Conservation (phyloP, 2,888 invertebrate genomes). For the Rhaphigaster nebulosa region DNA sequence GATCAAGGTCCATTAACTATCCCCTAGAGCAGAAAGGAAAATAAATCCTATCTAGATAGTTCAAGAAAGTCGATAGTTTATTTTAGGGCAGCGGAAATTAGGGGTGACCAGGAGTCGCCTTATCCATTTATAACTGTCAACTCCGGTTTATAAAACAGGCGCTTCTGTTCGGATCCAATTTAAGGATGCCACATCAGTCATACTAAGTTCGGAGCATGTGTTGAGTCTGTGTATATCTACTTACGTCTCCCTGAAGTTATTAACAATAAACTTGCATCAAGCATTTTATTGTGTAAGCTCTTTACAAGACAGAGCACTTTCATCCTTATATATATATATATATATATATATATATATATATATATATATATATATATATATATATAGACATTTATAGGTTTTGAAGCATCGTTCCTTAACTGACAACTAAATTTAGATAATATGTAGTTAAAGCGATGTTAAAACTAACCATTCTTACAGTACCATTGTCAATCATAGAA, state of each 20-base stretch:
- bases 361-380: too few relatives aligned
- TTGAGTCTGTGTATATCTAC: background rate
- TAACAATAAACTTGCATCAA: background rate
- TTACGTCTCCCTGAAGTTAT: background rate
- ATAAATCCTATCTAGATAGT: slow-evolving; percentile 21
- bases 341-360: too few relatives aligned
- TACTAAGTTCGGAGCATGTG: background rate
- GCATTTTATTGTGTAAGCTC: background rate
- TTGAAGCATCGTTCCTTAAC: too few relatives aligned
- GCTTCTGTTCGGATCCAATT: slow-evolving; percentile 1
- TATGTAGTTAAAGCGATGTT: too few relatives aligned
- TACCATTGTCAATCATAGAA: too few relatives aligned
- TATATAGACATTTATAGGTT: too few relatives aligned
- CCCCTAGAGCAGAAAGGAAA: background rate
- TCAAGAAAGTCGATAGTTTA: background rate
- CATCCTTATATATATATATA: background rate
- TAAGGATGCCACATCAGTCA: slow-evolving; percentile 7
- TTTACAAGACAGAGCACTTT: background rate
- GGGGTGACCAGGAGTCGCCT: background rate
- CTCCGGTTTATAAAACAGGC: slow-evolving; percentile 10
- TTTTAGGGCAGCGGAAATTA: slow-evolving; percentile 11
- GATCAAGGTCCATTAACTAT: background rate
- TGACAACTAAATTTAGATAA: too few relatives aligned
- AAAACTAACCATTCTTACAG: too few relatives aligned
- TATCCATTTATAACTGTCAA: slow-evolving; percentile 26